Conservation (phyloP, 2,113 vertebrate species). For the Platysteira castanea region DNA sequence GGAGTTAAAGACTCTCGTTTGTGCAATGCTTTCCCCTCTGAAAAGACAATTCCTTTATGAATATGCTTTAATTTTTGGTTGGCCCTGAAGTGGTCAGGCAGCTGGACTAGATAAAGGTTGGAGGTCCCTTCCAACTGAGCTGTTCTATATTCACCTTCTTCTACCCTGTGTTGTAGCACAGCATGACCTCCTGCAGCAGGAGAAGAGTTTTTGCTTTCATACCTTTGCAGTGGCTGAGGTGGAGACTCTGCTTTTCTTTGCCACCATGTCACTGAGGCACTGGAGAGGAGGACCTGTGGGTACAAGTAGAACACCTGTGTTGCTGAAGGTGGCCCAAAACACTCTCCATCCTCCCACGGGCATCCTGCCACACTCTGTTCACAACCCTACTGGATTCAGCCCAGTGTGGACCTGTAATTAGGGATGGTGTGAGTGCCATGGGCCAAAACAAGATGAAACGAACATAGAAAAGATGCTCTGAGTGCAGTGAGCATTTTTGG, state of each 20-base stretch:
- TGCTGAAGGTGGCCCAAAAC: not conserved
- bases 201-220: not conserved
- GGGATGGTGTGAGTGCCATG: not conserved
- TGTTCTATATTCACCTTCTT: not conserved
- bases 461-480: not conserved
- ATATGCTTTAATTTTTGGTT: not conserved
- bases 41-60: not conserved
- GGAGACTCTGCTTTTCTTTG: not conserved
- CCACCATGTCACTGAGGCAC: not conserved
- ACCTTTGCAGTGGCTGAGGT: not conserved
- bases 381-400: not conserved
- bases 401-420: rapidly evolving
- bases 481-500: not conserved
- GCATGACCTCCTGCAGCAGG: not conserved
- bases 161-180: not conserved
- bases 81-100: not conserved
- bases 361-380: not conserved
- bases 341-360: not conserved
- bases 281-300: not conserved
- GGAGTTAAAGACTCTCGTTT: not conserved
- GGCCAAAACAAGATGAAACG: not conserved
- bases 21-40: not conserved
- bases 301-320: not conserved
- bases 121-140: not conserved
- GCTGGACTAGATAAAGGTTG: not conserved